Evolutionary conservation across 2,888 invertebrate genomes (phyloP), one percentile per base, ranked within the genome.

Genomic region (Tinea trinotella): DNA sequence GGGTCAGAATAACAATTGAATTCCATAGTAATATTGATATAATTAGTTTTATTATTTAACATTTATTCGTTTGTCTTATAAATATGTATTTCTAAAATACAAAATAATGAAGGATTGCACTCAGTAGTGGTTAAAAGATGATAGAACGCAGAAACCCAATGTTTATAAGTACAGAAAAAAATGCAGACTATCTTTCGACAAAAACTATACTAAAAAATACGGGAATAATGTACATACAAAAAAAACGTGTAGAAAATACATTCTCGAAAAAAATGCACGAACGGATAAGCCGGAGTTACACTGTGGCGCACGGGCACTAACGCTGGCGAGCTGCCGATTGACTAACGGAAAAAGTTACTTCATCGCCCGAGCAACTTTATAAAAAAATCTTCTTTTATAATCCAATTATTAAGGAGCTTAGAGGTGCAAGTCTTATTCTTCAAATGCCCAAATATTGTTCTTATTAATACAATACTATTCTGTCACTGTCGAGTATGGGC

Each of bases 51-150:
- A n/a, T n/a, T n/a, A n/a, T n/a, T n/a, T n/a, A n/a, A n/a, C n/a
- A n/a, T n/a, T n/a, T 48, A 48, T 2, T 48, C 48, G 48, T 54
- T 62, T 68, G 64, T 30, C 68, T 71, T 65, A 68, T 64, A 69
- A 66, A 74, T 18, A 50, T 24, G 50, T 70, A 76, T 62, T 60
- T 72, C 76, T 81, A 79, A 48, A 19, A 79, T 78, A 81, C 74
- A 75, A 76, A 49, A 13, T 73, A 65, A 69, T 74, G 68, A 71
- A 67, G 68, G 12, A 80, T 79, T 80, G 78, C 80, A 81, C 82
- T 74, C 72, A 73, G 73, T 71, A 71, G 78, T 72, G 72, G 72
- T 72, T 74, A 65, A 66, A 60, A 67, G 66, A 69, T 64, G 71
- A 71, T 68, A 75, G 77, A 69, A 69, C 68, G 68, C 70, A 30